Evolutionary conservation across 92 coral and sea anemone species (phyloP).

Genomic region (Diadumene lineata): DNA sequence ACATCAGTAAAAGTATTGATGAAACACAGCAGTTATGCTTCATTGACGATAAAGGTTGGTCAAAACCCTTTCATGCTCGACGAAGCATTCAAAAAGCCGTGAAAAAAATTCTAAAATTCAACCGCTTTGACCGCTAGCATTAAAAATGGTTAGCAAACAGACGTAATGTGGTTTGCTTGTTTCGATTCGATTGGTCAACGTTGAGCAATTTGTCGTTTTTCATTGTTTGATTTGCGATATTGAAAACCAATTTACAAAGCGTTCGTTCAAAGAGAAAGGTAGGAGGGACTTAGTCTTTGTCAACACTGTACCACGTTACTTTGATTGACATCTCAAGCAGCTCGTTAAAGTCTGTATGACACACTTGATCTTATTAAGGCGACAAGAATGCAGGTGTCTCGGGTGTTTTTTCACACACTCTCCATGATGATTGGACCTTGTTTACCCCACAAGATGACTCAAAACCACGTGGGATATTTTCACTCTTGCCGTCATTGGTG

Average conservation of each 20-base stretch:
- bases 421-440: conserved; percentile 97
- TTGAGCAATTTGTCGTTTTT: conserved; percentile 69
- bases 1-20: conserved; percentile 40
- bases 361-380: conserved; percentile 99
- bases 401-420: conserved; percentile 99
- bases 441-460: conserved; percentile 98
- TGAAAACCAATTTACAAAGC: conserved; percentile 97
- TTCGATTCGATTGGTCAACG: conserved; percentile 79
- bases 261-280: conserved; percentile 93
- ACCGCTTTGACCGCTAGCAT: conserved; percentile 73
- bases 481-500: conserved; percentile 99
- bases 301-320: conserved; percentile 99
- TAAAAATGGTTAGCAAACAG: conserved; percentile 27
- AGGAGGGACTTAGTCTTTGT: conserved; percentile 95
- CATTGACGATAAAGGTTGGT: conserved; percentile 35
- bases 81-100: conserved; percentile 71
- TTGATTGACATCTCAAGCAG: conserved; percentile 98
- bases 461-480: conserved; percentile 99
- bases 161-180: conserved; percentile 35
- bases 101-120: conserved; percentile 66
- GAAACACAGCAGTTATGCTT: conserved; percentile 41
- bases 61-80: conserved; percentile 54
- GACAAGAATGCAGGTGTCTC: conserved; percentile 97
- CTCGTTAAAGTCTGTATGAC: conserved; percentile 99
- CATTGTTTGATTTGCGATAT: conserved; percentile 97